phyloP scores from a whole-genome alignment of 2,888 invertebrate species.

The Lissonota sp. region DNA sequence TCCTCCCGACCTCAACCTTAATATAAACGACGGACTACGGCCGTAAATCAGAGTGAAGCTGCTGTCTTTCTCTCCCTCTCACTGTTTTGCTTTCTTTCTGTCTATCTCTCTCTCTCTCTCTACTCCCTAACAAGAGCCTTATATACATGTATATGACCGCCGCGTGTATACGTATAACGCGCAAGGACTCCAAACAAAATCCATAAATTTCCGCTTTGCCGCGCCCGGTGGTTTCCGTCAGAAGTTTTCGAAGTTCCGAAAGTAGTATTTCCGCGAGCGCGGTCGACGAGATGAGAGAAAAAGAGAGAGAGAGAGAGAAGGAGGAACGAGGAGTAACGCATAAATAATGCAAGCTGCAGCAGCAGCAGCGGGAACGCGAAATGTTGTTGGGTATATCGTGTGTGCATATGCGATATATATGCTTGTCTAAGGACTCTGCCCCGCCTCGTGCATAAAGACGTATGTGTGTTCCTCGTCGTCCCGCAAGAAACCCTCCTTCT shows the following conservation, averaged over 20 bases:
- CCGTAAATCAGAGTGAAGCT: constrained; percentile 78
- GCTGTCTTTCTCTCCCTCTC: constrained; percentile 17
- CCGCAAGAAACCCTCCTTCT: constrained; percentile 52
- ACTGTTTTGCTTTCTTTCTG: constrained; percentile 10
- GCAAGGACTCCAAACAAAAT: constrained; percentile 81
- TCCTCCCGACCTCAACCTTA: constrained; percentile 39
- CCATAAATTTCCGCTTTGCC: constrained; percentile 82
- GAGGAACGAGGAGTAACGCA: constrained; percentile 60
- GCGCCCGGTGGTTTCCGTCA: constrained; percentile 81
- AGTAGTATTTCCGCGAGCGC: constrained; percentile 79
- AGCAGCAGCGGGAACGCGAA: constrained; percentile 49
- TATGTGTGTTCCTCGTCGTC: constrained; percentile 17
- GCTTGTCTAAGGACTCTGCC: constrained; percentile 37
- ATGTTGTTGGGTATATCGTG: constrained; percentile 56
- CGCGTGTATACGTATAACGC: constrained; percentile 45
- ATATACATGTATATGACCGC: constrained; percentile 4
- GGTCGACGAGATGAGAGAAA: constrained; percentile 40
- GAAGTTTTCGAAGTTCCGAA: constrained; percentile 82
- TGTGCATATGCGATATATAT: constrained; percentile 43
- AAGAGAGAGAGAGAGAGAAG: constrained; percentile 29
- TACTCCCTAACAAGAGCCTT: constrained; percentile 50
- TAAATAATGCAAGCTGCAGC: constrained; percentile 68
- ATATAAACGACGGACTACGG: constrained; percentile 72
- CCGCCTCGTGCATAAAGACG: constrained; percentile 34
- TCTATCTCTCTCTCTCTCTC: constrained; percentile 3